Conservation (phyloP, 1,140 invertebrate genomes). For the Neuroterus valhalla region DNA sequence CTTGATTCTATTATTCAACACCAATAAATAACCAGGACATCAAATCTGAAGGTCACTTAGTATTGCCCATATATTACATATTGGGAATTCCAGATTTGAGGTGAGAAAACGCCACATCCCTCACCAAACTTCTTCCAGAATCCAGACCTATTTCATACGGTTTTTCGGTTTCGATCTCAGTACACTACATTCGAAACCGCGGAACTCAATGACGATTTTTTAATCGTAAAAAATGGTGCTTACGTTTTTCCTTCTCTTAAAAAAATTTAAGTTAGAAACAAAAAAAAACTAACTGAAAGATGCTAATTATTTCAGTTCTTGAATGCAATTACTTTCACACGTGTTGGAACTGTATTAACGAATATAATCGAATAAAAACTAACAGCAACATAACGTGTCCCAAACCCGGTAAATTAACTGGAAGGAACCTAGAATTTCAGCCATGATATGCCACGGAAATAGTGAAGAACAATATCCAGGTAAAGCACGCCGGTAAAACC, state of each 20-base stretch:
- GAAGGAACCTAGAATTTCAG: background rate
- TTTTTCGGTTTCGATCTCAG: constrained; percentile 4
- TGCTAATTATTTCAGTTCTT: background rate
- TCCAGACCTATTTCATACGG: background rate
- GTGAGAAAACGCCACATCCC: background rate
- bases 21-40: no score
- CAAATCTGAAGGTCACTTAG: no score
- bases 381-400: background rate
- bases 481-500: background rate
- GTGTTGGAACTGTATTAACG: background rate
- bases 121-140: background rate
- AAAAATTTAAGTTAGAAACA: background rate
- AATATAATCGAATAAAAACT: background rate
- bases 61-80: no score
- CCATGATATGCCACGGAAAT: background rate
- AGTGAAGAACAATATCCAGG: background rate
- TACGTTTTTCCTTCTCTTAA: background rate
- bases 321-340: background rate
- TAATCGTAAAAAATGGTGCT: background rate
- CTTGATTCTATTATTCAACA: no score
- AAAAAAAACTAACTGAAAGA: background rate
- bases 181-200: constrained; percentile 13
- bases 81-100: no score
- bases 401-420: constrained; percentile 6
- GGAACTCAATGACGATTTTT: background rate